Percentiles rank a stretch among this genome's conserved stretches.
These are phyloP conservation scores for Amniataba percoides DNA, from an alignment of 2,797 vertebrate genomes.

Conservation along the genomic window DNA sequence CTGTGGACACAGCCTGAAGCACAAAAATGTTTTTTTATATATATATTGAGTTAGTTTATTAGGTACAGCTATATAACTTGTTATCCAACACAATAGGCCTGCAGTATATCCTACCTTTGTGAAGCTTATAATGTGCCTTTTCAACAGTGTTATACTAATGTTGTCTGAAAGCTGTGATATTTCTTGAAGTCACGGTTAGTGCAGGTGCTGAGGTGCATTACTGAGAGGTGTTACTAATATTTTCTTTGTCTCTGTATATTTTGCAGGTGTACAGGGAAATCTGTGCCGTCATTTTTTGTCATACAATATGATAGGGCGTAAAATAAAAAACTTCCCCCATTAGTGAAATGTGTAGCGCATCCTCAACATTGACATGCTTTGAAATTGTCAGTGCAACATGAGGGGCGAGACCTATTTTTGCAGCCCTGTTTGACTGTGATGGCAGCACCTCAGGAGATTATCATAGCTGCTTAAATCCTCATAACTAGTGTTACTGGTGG, in stretches of 20 bases:
- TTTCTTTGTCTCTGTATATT: neutral
- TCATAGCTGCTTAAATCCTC: conserved; percentile 42
- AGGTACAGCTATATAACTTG: conserved; percentile 6
- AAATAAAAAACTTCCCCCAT: neutral
- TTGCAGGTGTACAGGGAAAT: neutral
- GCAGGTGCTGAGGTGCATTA: neutral
- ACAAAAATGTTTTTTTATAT: neutral
- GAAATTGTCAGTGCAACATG: neutral
- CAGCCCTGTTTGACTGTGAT: conserved; percentile 6
- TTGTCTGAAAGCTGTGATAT: neutral
- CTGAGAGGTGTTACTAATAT: neutral
- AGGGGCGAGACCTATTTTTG: conserved; percentile 46
- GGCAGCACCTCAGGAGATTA: conserved; percentile 48
- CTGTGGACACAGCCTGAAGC: conserved; percentile 2
- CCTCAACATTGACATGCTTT: conserved; percentile 12
- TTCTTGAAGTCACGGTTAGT: neutral
- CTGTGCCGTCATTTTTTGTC: neutral
- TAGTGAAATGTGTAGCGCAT: neutral
- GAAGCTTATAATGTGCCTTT: neutral
- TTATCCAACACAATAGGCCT: neutral
- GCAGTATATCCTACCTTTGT: conserved; percentile 5
- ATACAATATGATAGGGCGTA: neutral
- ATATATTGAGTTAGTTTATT: conserved; percentile 20
- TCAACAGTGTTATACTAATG: neutral
- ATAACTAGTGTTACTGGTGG: conserved; percentile 39